Evolutionary conservation across 2,113 vertebrate genomes (phyloP).

Genomic region (Hypomesus transpacificus): DNA sequence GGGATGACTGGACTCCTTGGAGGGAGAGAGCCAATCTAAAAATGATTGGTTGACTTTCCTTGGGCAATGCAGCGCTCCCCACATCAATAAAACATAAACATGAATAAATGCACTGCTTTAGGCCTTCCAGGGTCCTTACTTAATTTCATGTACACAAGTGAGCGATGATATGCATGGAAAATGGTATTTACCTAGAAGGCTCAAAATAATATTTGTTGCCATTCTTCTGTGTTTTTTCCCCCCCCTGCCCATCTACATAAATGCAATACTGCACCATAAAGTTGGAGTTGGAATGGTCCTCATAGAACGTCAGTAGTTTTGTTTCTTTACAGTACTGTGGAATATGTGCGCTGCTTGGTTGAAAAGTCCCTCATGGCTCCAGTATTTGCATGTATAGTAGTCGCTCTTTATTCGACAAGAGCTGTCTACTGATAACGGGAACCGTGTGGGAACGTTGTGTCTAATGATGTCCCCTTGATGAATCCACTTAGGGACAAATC

Average conservation of each 20-base stretch:
- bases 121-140: slow-evolving; percentile 69
- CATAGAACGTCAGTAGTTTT: slow-evolving; percentile 29
- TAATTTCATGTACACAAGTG: slow-evolving; percentile 71
- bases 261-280: slow-evolving; percentile 48
- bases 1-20: slow-evolving; percentile 68
- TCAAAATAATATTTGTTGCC: slow-evolving; percentile 63
- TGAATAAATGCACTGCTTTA: slow-evolving; percentile 75
- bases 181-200: slow-evolving; percentile 68
- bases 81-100: slow-evolving; percentile 81
- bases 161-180: slow-evolving; percentile 67
- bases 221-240: slow-evolving; percentile 64
- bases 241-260: slow-evolving; percentile 58
- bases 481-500: slow-evolving; percentile 64
- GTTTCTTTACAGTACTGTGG: background rate
- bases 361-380: slow-evolving; percentile 12
- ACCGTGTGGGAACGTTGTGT: slow-evolving; percentile 37
- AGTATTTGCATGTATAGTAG: slow-evolving; percentile 44
- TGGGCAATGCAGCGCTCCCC: slow-evolving; percentile 67
- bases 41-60: slow-evolving; percentile 76
- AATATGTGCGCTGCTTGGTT: background rate
- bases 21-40: slow-evolving; percentile 67
- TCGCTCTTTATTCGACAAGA: slow-evolving; percentile 43
- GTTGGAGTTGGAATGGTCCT: slow-evolving; percentile 23
- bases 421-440: slow-evolving; percentile 49
- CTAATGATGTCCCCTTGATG: slow-evolving; percentile 53